Evolutionary conservation across 2,797 vertebrate genomes (phyloP), one percentile per base, ranked within the genome.

Genomic region (Oophaga sylvatica): DNA sequence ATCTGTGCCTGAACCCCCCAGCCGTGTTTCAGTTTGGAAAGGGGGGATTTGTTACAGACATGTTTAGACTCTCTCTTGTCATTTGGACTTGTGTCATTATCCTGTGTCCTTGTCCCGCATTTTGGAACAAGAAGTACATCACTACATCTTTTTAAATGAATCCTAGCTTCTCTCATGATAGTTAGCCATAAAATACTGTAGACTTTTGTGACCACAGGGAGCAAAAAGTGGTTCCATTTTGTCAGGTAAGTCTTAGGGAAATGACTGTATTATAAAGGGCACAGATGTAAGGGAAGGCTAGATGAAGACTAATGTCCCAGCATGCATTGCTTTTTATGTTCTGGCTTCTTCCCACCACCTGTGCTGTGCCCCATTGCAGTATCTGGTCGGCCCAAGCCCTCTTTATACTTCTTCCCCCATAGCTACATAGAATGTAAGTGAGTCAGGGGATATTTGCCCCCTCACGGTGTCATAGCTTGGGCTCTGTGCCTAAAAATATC

Each of bases 1-100:
- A 95, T 96, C 96, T 97, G 98, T 98, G 98, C 98, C 98, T 99
- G 95, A 94, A 93, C 94, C 93, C 94, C 86, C 85, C 22, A 48
- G 93, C 93, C 92, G 92, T 91, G 92, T 92, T 95, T 96, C 94
- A 90, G 0, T 94, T 94, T 93, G 94, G 93, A 93, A 94, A 93
- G 92, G 90, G 93, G 80, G 90, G 90, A 93, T 96, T 96, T 95
- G 93, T 93, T 95, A 95, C 93, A 95, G 94, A 96, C 96, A 94
- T 95, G 94, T 94, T 95, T 94, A 93, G 93, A 95, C 94, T 96
- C 93, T 94, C 92, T 89, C n/a, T 41, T 76, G 65, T 88, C 31
- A 81, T 77, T 65, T 75, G 63, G n/a, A 88, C 22, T 76, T 62
- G 35, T 84, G 71, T 77, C 59, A 63, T 62, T 62, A 53, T 48